phyloP scores from a whole-genome alignment of 1,140 invertebrate species.

The Ladona fulva region DNA sequence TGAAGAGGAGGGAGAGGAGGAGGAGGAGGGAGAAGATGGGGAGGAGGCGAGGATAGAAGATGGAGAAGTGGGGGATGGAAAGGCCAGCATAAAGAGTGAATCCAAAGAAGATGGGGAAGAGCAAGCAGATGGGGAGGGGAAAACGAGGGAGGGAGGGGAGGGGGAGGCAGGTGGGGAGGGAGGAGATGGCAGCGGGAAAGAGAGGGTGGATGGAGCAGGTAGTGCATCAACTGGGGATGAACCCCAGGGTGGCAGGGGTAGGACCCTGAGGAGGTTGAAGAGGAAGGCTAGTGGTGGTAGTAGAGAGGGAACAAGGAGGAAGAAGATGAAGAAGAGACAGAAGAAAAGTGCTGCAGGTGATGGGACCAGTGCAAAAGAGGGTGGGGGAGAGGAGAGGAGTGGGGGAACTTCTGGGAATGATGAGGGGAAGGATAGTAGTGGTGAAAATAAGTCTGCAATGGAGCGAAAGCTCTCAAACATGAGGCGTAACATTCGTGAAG shows the following conservation, averaged over 20 bases:
- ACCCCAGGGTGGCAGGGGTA: neutral
- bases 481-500: slow-evolving; percentile 77
- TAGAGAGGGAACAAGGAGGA: slow-evolving; percentile 15
- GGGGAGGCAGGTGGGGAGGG: neutral
- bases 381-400: slow-evolving; percentile 22
- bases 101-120: slow-evolving; percentile 20
- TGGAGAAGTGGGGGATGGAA: slow-evolving; percentile 32
- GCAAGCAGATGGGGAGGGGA: slow-evolving; percentile 15
- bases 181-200: neutral
- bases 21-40: slow-evolving; percentile 33
- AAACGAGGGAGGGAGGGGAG: neutral
- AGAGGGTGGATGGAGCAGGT: neutral
- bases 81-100: slow-evolving; percentile 14
- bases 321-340: slow-evolving; percentile 30
- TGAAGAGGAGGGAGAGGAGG: slow-evolving; percentile 33
- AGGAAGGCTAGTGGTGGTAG: slow-evolving; percentile 27
- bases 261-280: slow-evolving; percentile 26
- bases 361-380: slow-evolving; percentile 23
- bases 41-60: slow-evolving; percentile 30
- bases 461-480: slow-evolving; percentile 57
- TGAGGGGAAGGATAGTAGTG: slow-evolving; percentile 29
- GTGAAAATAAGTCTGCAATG: slow-evolving; percentile 28
- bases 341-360: slow-evolving; percentile 26
- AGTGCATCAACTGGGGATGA: neutral
- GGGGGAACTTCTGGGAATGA: slow-evolving; percentile 14